These are phyloP conservation scores for Spilarctia lutea DNA, from an alignment of 2,888 invertebrate species.

Conservation along the genomic window DNA sequence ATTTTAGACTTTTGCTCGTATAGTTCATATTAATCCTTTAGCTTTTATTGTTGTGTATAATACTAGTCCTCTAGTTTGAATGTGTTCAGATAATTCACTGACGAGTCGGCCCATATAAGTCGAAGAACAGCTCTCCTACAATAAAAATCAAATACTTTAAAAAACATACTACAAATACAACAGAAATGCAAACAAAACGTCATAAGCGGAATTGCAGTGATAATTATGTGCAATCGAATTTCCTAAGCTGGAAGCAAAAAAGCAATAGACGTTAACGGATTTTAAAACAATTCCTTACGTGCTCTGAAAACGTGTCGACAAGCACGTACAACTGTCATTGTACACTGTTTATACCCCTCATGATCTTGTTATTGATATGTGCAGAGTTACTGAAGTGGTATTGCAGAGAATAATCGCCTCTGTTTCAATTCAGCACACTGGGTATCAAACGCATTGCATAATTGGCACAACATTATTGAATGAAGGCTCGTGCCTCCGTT, in stretches of 20 bases:
- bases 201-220: slow-evolving; percentile 10
- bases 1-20: not conserved
- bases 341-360: slow-evolving; percentile 48
- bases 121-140: no score
- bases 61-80: no score
- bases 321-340: slow-evolving; percentile 55
- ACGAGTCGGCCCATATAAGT: no score
- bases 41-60: not conserved
- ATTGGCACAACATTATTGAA: slow-evolving; percentile 24
- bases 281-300: slow-evolving; percentile 35
- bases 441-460: slow-evolving; percentile 26
- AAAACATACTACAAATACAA: not conserved
- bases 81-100: no score
- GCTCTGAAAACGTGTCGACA: slow-evolving; percentile 50
- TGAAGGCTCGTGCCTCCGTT: slow-evolving; percentile 31
- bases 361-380: slow-evolving; percentile 53
- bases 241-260: not conserved
- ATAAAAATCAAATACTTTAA: no score
- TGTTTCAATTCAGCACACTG: slow-evolving; percentile 15
- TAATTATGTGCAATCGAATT: not conserved
- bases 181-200: not conserved
- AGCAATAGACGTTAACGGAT: slow-evolving; percentile 14
- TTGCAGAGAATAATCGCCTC: slow-evolving; percentile 37
- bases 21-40: not conserved
- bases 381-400: slow-evolving; percentile 33